Conservation (phyloP, 2,888 invertebrate genomes). For the Kryphioiulus occultus region DNA sequence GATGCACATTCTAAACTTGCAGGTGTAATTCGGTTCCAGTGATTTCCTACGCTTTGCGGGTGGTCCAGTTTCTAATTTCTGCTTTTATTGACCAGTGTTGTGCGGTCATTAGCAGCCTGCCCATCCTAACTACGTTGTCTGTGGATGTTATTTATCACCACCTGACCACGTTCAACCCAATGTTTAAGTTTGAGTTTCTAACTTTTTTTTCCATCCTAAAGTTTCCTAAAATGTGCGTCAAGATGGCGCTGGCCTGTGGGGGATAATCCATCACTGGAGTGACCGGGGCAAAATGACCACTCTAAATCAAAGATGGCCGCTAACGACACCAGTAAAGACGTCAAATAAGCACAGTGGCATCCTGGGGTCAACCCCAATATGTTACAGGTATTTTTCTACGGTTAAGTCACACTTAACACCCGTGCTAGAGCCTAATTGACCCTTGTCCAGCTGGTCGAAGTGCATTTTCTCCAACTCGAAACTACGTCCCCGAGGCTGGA, state of each 20-base stretch:
- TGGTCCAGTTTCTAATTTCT: constrained; percentile 2
- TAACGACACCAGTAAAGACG: background rate
- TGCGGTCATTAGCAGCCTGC: background rate
- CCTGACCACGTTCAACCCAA: background rate
- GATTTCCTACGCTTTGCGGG: background rate
- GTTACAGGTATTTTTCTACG: background rate
- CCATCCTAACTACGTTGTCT: background rate
- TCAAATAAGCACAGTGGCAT: background rate
- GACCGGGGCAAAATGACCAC: background rate
- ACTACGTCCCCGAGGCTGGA: background rate
- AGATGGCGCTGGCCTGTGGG: background rate
- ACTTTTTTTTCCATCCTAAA: background rate
- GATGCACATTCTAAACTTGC: background rate
- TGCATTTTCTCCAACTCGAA: background rate
- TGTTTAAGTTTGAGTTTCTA: background rate
- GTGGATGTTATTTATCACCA: background rate
- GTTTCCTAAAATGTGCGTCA: background rate
- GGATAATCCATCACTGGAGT: background rate
- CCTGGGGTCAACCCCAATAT: background rate
- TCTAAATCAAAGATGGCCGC: constrained; percentile 19
- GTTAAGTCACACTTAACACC: background rate
- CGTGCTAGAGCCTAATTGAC: constrained; percentile 15
- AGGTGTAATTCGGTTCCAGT: background rate
- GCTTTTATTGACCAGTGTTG: constrained; percentile 20
- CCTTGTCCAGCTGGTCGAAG: background rate